Evolutionary conservation across 2,888 invertebrate genomes (phyloP), one percentile per base, ranked within the genome.

Genomic region (Leucoma salicis): DNA sequence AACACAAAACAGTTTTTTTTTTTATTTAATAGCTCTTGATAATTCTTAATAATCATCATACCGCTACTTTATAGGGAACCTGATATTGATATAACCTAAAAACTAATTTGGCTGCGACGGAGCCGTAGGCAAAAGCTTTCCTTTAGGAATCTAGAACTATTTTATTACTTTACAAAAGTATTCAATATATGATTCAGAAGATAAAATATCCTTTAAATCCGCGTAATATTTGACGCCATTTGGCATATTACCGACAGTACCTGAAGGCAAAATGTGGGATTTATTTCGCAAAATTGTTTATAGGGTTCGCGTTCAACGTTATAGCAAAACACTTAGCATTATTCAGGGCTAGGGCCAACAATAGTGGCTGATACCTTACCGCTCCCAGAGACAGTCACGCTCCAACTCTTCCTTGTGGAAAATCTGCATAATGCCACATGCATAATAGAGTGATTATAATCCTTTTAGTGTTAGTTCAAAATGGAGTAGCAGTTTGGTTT

Each of bases 251-350:
- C 48, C 10, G 24, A 71, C 47, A 38, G 53, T 44, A 69, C 52
- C 57, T 57, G 57, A 60, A 62, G 54, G 63, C 55, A 54, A 66
- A 70, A 54, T 65, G 50, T 55, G 64, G 76, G 70, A 83, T 84
- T 81, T 83, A 83, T 83, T 83, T 79, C 70, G 70, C 70, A 69
- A 82, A 82, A 80, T 80, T 74, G 81, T 83, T 81, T 81, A 81
- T 81, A 77, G 77, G 72, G 69, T 60, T 63, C 62, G 70, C 65
- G 67, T 68, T 63, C 58, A 65, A 67, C 66, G 69, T 57, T 63
- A 60, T 59, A 62, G 74, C 70, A 66, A 67, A 75, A 70, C 78
- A 74, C 74, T 77, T 79, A 58, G 81, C 83, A 86, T 83, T 83
- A 82, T 81, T 78, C 84, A 79, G 68, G 69, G 61, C 73, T 82